These are phyloP conservation scores for Andinoacara biseriatus DNA, from an alignment of 2,113 vertebrate genomes.

Conservation along the genomic window DNA sequence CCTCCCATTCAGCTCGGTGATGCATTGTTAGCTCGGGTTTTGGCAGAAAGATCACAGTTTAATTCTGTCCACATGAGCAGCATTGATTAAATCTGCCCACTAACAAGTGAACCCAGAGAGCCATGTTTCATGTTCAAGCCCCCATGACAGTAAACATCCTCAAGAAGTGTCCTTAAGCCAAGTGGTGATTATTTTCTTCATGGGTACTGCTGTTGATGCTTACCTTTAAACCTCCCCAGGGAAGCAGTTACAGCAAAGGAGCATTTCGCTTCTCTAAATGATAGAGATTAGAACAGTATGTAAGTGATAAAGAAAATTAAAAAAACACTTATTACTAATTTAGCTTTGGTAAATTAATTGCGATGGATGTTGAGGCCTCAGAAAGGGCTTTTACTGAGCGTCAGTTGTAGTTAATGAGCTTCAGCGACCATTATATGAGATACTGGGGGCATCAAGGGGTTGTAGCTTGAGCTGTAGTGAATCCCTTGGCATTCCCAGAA, in stretches of 20 bases:
- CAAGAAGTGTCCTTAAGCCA: slow-evolving; percentile 16
- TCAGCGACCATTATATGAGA: not conserved
- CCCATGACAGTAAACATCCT: slow-evolving; percentile 23
- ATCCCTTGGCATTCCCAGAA: not conserved
- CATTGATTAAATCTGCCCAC: slow-evolving; percentile 9
- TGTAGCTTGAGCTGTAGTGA: not conserved
- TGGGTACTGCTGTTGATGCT: not conserved
- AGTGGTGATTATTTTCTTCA: not conserved
- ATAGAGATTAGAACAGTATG: not conserved
- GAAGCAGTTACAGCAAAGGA: not conserved
- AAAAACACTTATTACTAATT: not conserved
- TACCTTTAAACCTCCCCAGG: not conserved
- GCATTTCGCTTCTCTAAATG: not conserved
- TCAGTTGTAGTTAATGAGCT: not conserved
- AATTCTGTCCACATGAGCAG: slow-evolving; percentile 22
- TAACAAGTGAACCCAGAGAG: not conserved
- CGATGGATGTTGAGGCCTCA: not conserved
- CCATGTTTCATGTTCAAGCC: slow-evolving; percentile 9
- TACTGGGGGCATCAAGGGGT: too few relatives aligned
- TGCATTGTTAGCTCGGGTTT: not conserved
- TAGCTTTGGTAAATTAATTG: not conserved
- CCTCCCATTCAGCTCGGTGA: not conserved
- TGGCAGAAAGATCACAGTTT: not conserved
- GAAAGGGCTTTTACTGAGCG: not conserved
- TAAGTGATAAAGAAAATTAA: not conserved